A percentile compares a stretch with the other conserved stretches of the same genome.
phyloP scores from a whole-genome alignment of 2,888 invertebrate species.

The Tryphoninae sp. region DNA sequence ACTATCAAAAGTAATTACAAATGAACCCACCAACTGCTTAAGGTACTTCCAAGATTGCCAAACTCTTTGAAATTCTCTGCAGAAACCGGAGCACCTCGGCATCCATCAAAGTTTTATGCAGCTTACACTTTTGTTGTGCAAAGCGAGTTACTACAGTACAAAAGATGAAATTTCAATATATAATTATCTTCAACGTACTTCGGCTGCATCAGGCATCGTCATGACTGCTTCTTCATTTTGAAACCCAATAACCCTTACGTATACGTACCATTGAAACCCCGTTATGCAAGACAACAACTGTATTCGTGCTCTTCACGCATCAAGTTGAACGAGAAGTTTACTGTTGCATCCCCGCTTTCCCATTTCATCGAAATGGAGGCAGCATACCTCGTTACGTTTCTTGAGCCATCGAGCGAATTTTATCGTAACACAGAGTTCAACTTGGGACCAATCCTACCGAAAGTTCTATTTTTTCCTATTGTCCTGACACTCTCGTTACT shows the following conservation, averaged over 20 bases:
- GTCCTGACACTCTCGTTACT: conserved; percentile 37
- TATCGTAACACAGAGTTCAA: not conserved
- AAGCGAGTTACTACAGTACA: not conserved
- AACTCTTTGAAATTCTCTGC: conserved; percentile 3
- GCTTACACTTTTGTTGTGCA: not conserved
- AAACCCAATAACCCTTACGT: not conserved
- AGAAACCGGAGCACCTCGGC: not conserved
- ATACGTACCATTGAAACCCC: no score
- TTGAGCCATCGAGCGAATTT: conserved; percentile 2
- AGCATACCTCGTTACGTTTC: conserved; percentile 45
- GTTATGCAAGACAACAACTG: no score
- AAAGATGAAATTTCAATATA: conserved; percentile 13
- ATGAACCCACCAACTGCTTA: not conserved
- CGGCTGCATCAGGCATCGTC: conserved; percentile 36
- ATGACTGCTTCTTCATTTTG: not conserved
- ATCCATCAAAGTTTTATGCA: conserved; percentile 11
- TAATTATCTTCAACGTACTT: conserved; percentile 23
- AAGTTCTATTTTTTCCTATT: conserved; percentile 19
- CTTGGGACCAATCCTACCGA: not conserved
- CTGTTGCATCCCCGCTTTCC: no score
- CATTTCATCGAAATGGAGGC: not conserved
- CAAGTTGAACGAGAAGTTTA: conserved; percentile 12
- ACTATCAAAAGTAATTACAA: not conserved
- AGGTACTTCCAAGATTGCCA: not conserved
- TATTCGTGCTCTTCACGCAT: not conserved